Evolutionary conservation across 1,140 invertebrate species (phyloP), one percentile per base, ranked within the genome.

Genomic region (Muscidifurax raptorellus): DNA sequence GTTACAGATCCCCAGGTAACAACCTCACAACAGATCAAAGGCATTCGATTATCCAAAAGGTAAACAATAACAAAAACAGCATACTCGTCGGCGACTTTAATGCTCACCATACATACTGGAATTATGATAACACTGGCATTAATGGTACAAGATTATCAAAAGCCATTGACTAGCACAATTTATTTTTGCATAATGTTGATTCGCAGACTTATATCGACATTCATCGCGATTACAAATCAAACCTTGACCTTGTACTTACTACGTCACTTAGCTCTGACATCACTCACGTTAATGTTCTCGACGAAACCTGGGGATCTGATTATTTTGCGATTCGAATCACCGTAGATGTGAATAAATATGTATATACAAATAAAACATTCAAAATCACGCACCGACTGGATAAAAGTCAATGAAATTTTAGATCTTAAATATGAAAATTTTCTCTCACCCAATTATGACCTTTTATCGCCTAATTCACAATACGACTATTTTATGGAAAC

Each of bases 241-340:
- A n/a, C n/a, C n/a, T n/a, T n/a, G n/a, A n/a, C n/a, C n/a, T n/a
- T n/a, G n/a, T n/a, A n/a, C n/a, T n/a, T n/a, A n/a, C n/a, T n/a
- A n/a, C n/a, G n/a, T n/a, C 85, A 81, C 77, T 83, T 83, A 84
- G 88, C 59, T 36, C 47, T 32, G 69, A 85, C 76, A 85, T 88
- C 74, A 84, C 89, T 66, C 84, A 86, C 78, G 89, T 88, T 88
- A 72, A 86, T 36, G 86, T 87, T 9, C 32, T 87, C 52, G 86
- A 89, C 7, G 86, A 90, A 71, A 82, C 86, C 28, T 88, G 88
- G 86, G 87, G 88, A 32, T 90, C 89, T 80, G 90, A 91, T 66
- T 89, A 91, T 66, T 89, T 86, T 36, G 90, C 89, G 12, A 89
- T 90, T 30, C 77, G 84, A 25, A 84, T 89, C 52, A 85, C 77